Percentiles rank a stretch among this genome's conserved stretches.
phyloP scores from a whole-genome alignment of 2,113 vertebrate genomes.

The Myiopsitta monachus region DNA sequence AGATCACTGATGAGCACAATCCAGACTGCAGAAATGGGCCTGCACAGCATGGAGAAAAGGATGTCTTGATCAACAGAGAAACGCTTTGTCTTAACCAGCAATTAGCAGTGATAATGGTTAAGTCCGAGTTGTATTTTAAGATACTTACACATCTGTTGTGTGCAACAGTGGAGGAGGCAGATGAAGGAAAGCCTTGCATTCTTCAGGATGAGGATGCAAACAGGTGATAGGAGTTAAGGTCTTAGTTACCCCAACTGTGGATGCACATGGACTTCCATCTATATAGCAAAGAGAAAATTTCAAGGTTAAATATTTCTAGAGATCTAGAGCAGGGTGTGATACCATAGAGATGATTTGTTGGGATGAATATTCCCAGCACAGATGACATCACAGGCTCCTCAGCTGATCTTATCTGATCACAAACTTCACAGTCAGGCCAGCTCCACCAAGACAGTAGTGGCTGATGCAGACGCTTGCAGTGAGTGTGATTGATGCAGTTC shows the following conservation, averaged over 20 bases:
- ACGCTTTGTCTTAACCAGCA: neutral
- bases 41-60: neutral
- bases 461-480: neutral
- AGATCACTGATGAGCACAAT: constrained; percentile 26
- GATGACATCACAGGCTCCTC: neutral
- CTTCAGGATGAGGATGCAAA: neutral
- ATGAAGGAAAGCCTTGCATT: neutral
- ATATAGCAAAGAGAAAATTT: neutral
- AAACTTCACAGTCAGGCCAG: neutral
- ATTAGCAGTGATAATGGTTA: neutral
- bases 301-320: neutral
- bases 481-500: neutral
- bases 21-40: neutral
- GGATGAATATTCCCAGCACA: neutral
- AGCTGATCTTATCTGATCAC: neutral
- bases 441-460: neutral
- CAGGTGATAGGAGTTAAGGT: neutral
- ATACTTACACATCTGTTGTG: neutral
- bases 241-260: neutral
- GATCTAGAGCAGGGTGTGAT: neutral
- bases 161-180: neutral
- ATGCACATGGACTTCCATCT: neutral
- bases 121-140: neutral
- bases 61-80: neutral
- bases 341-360: neutral